These are phyloP conservation scores for Spongia lamella DNA, from an alignment of 37 sponge, comb jelly and placozoan species.

Conservation along the genomic window DNA sequence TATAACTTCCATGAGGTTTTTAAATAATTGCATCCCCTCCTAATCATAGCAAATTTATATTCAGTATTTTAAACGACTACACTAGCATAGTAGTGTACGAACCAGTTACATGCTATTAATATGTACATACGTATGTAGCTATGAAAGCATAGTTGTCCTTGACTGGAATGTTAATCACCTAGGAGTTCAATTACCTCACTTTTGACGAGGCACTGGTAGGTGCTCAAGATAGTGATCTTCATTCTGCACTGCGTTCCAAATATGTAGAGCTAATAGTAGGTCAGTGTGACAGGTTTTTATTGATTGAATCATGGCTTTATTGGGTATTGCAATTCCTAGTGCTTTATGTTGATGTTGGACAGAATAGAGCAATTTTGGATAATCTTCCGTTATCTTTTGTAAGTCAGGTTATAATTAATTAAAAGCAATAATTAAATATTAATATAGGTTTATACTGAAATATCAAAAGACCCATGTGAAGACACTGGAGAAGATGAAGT, in stretches of 20 bases:
- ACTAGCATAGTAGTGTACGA: too few relatives aligned
- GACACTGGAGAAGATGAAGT: slow-evolving; percentile 16
- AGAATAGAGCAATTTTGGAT: slow-evolving; percentile 63
- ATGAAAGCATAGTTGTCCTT: too few relatives aligned
- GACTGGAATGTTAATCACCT: too few relatives aligned
- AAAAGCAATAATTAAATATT: background rate
- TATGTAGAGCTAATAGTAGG: slow-evolving; percentile 67
- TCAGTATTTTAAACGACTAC: too few relatives aligned
- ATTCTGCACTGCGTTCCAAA: slow-evolving; percentile 41
- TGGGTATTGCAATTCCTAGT: too few relatives aligned
- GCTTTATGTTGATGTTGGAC: slow-evolving; percentile 65
- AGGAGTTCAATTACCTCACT: slow-evolving; percentile 18
- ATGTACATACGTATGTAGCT: too few relatives aligned
- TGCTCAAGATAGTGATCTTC: slow-evolving; percentile 30
- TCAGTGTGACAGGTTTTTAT: background rate
- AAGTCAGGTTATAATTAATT: background rate
- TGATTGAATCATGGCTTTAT: background rate
- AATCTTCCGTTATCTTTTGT: slow-evolving; percentile 57
- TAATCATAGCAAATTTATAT: too few relatives aligned
- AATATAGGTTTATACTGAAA: slow-evolving; percentile 18
- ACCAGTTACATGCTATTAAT: too few relatives aligned
- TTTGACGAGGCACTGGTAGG: slow-evolving; percentile 45
- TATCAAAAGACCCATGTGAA: slow-evolving; percentile 19
- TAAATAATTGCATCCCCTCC: too few relatives aligned
- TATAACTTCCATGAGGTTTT: too few relatives aligned